Base-by-base conservation (phyloP, 2,888 invertebrate species). In the Acleris holmiana region DNA sequence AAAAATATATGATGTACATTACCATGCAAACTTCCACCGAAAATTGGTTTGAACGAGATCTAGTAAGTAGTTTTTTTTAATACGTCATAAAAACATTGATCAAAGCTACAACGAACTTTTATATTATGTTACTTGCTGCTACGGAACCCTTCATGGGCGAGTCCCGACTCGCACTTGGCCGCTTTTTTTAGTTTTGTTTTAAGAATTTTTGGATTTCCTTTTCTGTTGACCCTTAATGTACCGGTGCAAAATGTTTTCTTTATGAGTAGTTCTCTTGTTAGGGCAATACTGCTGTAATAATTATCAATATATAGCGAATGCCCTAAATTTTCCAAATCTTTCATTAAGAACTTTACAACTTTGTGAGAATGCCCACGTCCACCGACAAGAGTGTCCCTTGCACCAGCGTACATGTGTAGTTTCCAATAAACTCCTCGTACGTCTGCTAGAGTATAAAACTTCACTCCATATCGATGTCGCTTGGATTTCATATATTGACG, bases 241-340 rank as follows among this genome's bases (percentile, higher is more conserved):
- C 68, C 68, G 15, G 68, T 68, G 21, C 55, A 58, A 47, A 46
- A 65, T 17, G 56, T 68, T 17, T 54, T 44, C 54, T 64, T 19
- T 18, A 47, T 47, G 4, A 67, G 53, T 29, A 67, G 46, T 18
- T 47, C 29, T 55, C 58, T 41, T 29, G 50, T 44, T 23, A 67
- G 53, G 13, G 48, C 35, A 29, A 64, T 40, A 47, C 61, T 49
- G 35, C 54, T 61, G 51, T 67, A 73, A 67, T 63, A 71, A 58
- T 71, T 71, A 47, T 71, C 61, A 58, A 68, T 61, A 41, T 64
- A 71, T n/a, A 71, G 4, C n/a, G 61, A 49, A 56, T 69, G 69
- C 2, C 68, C 71, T 19, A 46, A n/a, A 46, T 61, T 25, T 47
- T 70, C 57, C 64, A 44, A 46, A 57, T 49, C 56, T 44, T 67